phyloP scores from a whole-genome alignment of 2,888 invertebrate genomes.

The Meganola albula region DNA sequence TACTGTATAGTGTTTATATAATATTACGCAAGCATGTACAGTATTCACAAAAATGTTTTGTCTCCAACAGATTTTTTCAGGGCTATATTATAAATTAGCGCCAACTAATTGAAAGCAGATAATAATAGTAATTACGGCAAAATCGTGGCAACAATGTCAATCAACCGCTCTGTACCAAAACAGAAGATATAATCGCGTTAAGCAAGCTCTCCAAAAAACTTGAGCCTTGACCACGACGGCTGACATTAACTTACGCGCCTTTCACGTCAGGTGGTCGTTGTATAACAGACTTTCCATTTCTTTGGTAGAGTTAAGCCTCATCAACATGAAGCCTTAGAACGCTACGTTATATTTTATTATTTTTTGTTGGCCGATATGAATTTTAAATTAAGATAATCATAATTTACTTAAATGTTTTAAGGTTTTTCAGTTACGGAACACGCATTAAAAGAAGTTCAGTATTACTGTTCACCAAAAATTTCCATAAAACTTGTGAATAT shows the following conservation, averaged over 20 bases:
- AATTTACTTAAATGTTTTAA: conserved; percentile 7
- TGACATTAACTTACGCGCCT: conserved; percentile 70
- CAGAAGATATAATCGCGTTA: conserved; percentile 50
- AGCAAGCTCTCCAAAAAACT: conserved; percentile 57
- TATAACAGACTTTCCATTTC: conserved; percentile 76
- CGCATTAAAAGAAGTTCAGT: no score
- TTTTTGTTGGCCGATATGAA: conserved; percentile 12
- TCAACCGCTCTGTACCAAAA: conserved; percentile 36
- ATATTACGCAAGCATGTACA: no score
- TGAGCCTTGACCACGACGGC: conserved; percentile 72
- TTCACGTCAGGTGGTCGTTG: conserved; percentile 74
- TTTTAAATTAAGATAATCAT: conserved; percentile 8
- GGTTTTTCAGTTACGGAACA: conserved; percentile 18
- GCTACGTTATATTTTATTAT: conserved; percentile 7
- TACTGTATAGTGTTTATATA: no score
- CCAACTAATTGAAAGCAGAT: no score
- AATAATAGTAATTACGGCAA: conserved; percentile 13
- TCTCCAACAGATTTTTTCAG: no score
- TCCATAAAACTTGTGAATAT: no score
- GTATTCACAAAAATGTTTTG: no score
- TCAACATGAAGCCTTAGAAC: conserved; percentile 21
- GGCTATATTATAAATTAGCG: no score
- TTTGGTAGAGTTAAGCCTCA: conserved; percentile 39
- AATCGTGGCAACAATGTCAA: conserved; percentile 27
- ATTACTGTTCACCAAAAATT: no score